Evolutionary conservation across 2,888 invertebrate genomes (phyloP), one percentile per base, ranked within the genome.

Genomic region (Octonoba sinensis): DNA sequence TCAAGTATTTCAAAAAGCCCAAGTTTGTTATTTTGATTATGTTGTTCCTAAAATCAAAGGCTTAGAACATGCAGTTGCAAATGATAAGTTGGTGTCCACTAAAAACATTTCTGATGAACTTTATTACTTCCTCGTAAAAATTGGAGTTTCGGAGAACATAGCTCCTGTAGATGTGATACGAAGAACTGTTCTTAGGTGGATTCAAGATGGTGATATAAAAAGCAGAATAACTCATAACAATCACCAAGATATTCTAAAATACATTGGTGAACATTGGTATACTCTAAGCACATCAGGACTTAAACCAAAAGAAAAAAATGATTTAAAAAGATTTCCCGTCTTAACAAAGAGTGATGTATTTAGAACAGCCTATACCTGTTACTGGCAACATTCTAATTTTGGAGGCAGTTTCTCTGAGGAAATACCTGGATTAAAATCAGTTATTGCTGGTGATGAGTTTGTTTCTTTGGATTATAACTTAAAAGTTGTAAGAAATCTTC

Each of bases 21-120:
- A 57, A 20, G n/a, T 13, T 20, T 57, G 57, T 24, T 57, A 22
- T 57, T 57, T 57, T 20, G 57, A 57, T 57, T 18, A 1, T 57
- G 57, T 20, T 8, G 20, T 57, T 57, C 57, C 57, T 20, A 57
- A n/a, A 18, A 12, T 57, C n/a, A 57, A 22, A 57, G 57, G 57
- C 20, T 24, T 57, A 13, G 57, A 57, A 57, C 2, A 3, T 57
- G 57, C 20, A 18, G 12, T 57, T 57, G 57, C 13, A 57, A 20
- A n/a, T 18, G 20, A 57, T 1, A n/a, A 13, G 6, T 57, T 57
- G 15, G 57, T 57, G 4, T 57, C 18, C 12, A 57, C 57, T 18
- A n/a, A 57, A 20, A 57, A 57, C 20, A 20, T 57, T 13, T 13
- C 18, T 20, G 18, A 57, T 3, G 12, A 18, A 8, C 22, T 57